phyloP scores from a whole-genome alignment of 2,888 invertebrate genomes.

The Nephrocerus scutellatus region DNA sequence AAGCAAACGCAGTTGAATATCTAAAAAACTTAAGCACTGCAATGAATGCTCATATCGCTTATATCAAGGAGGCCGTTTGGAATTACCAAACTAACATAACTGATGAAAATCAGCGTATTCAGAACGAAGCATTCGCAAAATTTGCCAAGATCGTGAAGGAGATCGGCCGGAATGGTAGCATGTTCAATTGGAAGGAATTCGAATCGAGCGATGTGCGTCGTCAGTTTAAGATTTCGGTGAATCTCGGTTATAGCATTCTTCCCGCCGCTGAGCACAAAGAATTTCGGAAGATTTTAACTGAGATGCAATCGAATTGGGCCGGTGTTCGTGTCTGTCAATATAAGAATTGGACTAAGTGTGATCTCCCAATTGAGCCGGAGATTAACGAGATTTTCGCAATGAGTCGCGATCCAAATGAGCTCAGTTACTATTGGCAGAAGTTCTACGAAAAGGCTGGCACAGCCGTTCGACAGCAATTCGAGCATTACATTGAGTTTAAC shows the following conservation, averaged over 20 bases:
- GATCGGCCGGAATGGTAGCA: slow-evolving; percentile 35
- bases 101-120: slow-evolving; percentile 57
- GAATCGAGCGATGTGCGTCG: slow-evolving; percentile 61
- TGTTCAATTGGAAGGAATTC: slow-evolving; percentile 67
- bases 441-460: slow-evolving; percentile 68
- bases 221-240: slow-evolving; percentile 66
- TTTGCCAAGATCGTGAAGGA: slow-evolving; percentile 45
- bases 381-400: slow-evolving; percentile 53
- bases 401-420: slow-evolving; percentile 63
- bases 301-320: slow-evolving; percentile 66
- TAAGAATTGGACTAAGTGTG: slow-evolving; percentile 54
- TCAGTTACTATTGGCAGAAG: slow-evolving; percentile 67
- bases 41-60: slow-evolving; percentile 53
- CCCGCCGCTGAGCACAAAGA: slow-evolving; percentile 57
- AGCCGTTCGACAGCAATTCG: slow-evolving; percentile 53
- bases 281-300: slow-evolving; percentile 55
- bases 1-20: slow-evolving; percentile 56
- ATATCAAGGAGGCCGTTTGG: slow-evolving; percentile 63
- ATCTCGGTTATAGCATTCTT: slow-evolving; percentile 63
- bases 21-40: slow-evolving; percentile 57
- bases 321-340: slow-evolving; percentile 65
- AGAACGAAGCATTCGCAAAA: slow-evolving; percentile 41
- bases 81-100: slow-evolving; percentile 75
- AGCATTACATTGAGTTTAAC: slow-evolving; percentile 56
- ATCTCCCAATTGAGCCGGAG: slow-evolving; percentile 59